A percentile compares a stretch with the other conserved stretches of the same genome.
Conservation (phyloP, 2,797 vertebrate genomes). For the Molothrus ater region DNA sequence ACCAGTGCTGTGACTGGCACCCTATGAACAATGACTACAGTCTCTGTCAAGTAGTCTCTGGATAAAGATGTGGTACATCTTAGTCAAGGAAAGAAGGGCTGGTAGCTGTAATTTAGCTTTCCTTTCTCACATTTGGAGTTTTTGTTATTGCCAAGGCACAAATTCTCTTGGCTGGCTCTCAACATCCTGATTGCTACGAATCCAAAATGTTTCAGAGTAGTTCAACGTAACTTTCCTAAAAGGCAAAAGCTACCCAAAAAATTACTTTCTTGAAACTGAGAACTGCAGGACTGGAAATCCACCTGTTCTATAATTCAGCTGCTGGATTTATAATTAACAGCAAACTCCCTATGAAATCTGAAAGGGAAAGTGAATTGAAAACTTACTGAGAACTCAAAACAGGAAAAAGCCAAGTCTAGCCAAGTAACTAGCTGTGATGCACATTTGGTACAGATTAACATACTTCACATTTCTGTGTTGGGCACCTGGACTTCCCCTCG, state of each 20-base stretch:
- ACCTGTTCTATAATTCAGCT: not conserved
- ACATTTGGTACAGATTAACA: not conserved
- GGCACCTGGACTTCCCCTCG: not conserved
- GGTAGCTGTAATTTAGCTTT: not conserved
- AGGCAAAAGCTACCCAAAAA: not conserved
- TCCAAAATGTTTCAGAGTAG: not conserved
- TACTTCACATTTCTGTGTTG: not conserved
- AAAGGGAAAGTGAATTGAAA: constrained; percentile 29
- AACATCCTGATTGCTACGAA: not conserved
- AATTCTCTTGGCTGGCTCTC: not conserved
- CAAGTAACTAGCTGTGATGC: not conserved
- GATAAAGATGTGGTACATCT: not conserved
- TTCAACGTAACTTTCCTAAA: not conserved
- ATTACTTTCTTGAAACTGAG: not conserved
- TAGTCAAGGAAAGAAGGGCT: not conserved
- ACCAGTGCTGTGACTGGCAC: not conserved
- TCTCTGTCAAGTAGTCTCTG: not conserved
- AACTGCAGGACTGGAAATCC: not conserved
- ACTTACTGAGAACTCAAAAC: not conserved
- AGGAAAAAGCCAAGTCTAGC: not conserved
- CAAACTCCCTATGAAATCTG: constrained; percentile 9
- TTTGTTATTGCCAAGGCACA: not conserved
- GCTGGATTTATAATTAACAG: not conserved
- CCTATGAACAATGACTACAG: not conserved
- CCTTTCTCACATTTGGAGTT: not conserved